phyloP scores from a whole-genome alignment of 1,140 invertebrate species.

The Hormaphis cornu region DNA sequence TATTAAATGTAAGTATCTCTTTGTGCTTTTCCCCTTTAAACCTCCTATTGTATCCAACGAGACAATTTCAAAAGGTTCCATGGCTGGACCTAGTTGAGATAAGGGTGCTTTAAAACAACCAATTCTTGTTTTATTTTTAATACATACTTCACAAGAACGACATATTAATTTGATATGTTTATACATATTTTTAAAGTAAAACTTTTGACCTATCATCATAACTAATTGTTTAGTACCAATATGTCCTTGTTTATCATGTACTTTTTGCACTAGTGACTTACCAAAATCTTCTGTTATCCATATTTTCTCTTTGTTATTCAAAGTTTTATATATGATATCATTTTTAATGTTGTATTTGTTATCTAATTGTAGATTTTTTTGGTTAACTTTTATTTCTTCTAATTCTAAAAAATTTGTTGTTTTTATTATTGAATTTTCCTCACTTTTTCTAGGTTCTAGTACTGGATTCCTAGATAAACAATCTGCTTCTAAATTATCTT shows the following conservation, averaged over 20 bases:
- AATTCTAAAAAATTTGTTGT: conserved; percentile 34
- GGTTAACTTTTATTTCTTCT: conserved; percentile 31
- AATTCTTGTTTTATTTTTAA: background rate
- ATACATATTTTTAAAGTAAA: background rate
- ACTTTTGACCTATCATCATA: background rate
- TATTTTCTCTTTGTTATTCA: background rate
- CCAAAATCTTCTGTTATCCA: background rate
- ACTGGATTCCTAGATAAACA: conserved; percentile 36
- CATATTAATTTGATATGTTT: background rate
- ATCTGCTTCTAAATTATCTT: conserved; percentile 36
- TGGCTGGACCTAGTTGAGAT: background rate
- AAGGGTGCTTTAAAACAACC: background rate
- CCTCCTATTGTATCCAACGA: background rate
- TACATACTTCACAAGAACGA: background rate
- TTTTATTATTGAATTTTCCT: conserved; percentile 28
- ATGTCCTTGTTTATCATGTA: background rate
- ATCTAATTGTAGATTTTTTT: background rate
- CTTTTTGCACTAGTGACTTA: background rate
- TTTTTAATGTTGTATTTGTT: background rate
- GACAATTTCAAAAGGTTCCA: background rate
- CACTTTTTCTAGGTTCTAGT: conserved; percentile 32
- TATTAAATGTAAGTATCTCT: background rate
- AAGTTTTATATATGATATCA: background rate
- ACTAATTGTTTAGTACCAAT: background rate
- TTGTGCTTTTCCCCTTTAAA: background rate